These are phyloP conservation scores for Myzus persicae DNA, from an alignment of 1,140 invertebrate genomes.

Conservation along the genomic window DNA sequence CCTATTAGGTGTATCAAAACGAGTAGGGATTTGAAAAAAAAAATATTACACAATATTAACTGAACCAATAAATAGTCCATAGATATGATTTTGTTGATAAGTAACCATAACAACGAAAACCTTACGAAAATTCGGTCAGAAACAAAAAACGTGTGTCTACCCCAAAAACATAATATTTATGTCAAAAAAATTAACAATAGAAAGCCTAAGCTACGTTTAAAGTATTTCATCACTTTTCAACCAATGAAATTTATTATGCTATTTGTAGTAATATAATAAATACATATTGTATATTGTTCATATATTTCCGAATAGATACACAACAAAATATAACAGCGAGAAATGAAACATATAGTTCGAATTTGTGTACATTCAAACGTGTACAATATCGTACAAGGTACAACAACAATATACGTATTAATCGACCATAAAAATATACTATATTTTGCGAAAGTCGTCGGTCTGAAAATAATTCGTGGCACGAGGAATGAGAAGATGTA, in stretches of 20 bases:
- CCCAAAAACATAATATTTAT: too few relatives aligned
- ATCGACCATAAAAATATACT: neutral
- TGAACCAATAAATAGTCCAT: too few relatives aligned
- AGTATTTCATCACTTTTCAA: neutral
- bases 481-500: neutral
- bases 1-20: too few relatives aligned
- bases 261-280: neutral
- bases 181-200: too few relatives aligned
- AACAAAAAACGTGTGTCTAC: too few relatives aligned
- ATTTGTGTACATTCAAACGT: neutral
- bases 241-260: neutral
- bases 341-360: neutral
- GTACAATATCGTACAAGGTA: neutral
- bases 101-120: too few relatives aligned
- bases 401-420: neutral
- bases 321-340: neutral
- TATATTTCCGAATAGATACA: neutral
- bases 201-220: neutral
- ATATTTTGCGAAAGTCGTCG: neutral
- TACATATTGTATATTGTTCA: neutral
- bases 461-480: conserved; percentile 14
- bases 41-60: too few relatives aligned
- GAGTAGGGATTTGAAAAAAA: too few relatives aligned
- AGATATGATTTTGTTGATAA: too few relatives aligned
- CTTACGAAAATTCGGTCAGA: too few relatives aligned